These are phyloP conservation scores for Podarcis muralis DNA, from an alignment of 2,113 vertebrate genomes.

Conservation along the genomic window DNA sequence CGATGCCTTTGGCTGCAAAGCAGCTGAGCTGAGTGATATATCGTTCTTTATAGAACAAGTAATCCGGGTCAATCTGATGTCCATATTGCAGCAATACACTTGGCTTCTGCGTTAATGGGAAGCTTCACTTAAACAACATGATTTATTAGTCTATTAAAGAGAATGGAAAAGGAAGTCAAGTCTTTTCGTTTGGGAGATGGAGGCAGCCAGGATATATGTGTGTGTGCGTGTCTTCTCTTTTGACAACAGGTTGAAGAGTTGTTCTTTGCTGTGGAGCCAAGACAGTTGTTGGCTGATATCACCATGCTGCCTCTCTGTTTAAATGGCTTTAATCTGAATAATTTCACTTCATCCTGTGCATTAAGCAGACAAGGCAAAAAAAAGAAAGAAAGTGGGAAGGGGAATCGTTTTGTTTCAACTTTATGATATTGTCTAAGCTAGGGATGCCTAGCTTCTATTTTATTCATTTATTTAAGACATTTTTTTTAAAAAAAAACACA, in stretches of 20 bases:
- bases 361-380: not conserved
- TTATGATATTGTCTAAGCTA: not conserved
- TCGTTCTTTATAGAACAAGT: constrained; percentile 26
- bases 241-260: constrained; percentile 4
- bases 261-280: not conserved
- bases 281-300: constrained; percentile 4
- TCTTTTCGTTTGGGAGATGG: constrained; percentile 23
- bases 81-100: constrained; percentile 30
- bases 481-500: not conserved
- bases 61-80: not conserved
- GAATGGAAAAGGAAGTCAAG: not conserved
- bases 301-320: not conserved
- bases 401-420: not conserved
- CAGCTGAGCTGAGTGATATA: not conserved
- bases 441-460: not conserved
- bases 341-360: not conserved
- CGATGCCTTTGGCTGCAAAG: not conserved
- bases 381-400: not conserved
- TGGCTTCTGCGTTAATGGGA: constrained; percentile 13
- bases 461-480: not conserved
- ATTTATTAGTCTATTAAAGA: constrained; percentile 8
- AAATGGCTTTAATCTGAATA: not conserved
- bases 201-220: not conserved
- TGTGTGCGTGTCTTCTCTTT: not conserved
- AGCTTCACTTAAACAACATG: not conserved